Percentiles rank a stretch among this genome's conserved stretches.
Conservation (phyloP, 2,888 invertebrate genomes). For the Ophioninae sp. region DNA sequence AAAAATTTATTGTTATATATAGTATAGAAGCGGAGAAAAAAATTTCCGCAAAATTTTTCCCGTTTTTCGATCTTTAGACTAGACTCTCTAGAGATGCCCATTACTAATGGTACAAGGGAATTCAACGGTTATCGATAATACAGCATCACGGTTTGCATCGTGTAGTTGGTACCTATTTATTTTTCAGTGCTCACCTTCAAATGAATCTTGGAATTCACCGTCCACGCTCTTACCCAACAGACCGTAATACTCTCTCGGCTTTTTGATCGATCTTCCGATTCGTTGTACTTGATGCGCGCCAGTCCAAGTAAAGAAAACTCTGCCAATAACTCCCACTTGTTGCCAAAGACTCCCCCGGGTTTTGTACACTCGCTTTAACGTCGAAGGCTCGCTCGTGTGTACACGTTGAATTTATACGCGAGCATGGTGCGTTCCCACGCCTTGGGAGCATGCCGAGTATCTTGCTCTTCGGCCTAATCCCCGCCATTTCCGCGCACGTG, state of each 20-base stretch:
- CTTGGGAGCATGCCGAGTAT: conserved; percentile 64
- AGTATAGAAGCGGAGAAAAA: too few relatives aligned
- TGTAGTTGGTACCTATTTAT: too few relatives aligned
- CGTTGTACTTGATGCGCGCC: conserved; percentile 5
- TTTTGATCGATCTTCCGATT: background rate
- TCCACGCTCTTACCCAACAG: too few relatives aligned
- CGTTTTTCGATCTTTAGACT: too few relatives aligned
- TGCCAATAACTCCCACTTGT: conserved; percentile 50
- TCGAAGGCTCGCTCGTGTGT: conserved; percentile 22
- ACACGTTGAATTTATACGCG: conserved; percentile 77
- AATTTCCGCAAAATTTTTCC: too few relatives aligned
- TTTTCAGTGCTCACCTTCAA: too few relatives aligned
- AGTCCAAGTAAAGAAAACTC: conserved; percentile 46
- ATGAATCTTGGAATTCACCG: too few relatives aligned
- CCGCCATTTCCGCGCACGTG: conserved; percentile 25
- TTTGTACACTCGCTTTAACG: conserved; percentile 28
- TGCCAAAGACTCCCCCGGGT: conserved; percentile 40
- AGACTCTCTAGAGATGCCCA: too few relatives aligned
- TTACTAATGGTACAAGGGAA: too few relatives aligned
- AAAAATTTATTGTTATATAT: too few relatives aligned
- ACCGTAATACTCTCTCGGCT: background rate
- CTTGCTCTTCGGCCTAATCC: conserved; percentile 66
- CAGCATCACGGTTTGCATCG: too few relatives aligned
- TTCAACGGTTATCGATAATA: too few relatives aligned
- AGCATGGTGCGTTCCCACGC: conserved; percentile 79